A percentile compares a stretch with the other conserved stretches of the same genome.
Conservation (phyloP, 2,888 invertebrate genomes). For the Latheticus oryzae region DNA sequence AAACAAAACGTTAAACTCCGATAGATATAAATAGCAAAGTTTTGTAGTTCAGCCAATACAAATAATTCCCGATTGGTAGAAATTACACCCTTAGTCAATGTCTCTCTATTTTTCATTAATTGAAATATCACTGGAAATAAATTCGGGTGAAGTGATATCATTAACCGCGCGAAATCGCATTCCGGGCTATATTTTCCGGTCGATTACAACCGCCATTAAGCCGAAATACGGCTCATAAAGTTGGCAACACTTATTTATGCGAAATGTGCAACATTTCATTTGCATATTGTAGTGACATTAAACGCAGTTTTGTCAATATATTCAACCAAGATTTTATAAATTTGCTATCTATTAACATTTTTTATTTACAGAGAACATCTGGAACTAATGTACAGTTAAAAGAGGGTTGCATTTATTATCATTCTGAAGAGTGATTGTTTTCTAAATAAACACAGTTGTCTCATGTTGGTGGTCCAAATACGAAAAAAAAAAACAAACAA, state of each 20-base stretch:
- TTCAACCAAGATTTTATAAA: conserved; percentile 3
- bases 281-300: conserved; percentile 20
- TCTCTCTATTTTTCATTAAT: no score
- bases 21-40: no score
- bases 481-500: conserved; percentile 4
- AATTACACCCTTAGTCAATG: no score
- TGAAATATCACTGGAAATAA: not conserved
- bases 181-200: conserved; percentile 24
- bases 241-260: conserved; percentile 27
- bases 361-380: conserved; percentile 20
- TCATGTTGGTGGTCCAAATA: conserved; percentile 20
- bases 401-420: conserved; percentile 32
- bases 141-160: conserved; percentile 1
- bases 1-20: conserved; percentile 15
- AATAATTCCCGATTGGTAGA: no score
- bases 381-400: conserved; percentile 17
- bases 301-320: conserved; percentile 4
- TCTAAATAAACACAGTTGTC: conserved; percentile 42
- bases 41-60: no score
- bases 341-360: no score
- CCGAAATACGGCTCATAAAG: conserved; percentile 26
- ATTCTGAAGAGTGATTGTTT: conserved; percentile 30
- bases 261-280: conserved; percentile 28
- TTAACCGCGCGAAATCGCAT: conserved; percentile 13
- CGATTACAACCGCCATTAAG: conserved; percentile 26